Evolutionary conservation across 2,888 invertebrate genomes (phyloP).

Genomic region (Choristoneura rosaceana): DNA sequence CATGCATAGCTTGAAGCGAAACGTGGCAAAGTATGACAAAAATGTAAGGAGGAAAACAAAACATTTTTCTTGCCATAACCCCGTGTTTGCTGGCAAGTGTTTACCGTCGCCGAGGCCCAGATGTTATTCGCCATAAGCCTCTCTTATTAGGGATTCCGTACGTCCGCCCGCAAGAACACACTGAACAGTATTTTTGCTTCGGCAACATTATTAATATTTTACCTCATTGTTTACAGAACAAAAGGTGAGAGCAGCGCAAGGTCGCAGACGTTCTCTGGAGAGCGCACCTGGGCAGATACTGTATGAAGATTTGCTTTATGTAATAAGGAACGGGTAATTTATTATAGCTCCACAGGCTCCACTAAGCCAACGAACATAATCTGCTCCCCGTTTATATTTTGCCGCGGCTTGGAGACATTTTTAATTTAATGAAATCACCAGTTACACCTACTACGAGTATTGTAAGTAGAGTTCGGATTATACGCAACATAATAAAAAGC

Average conservation of each 20-base stretch:
- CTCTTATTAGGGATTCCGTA: slow-evolving; percentile 82
- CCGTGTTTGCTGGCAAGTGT: slow-evolving; percentile 80
- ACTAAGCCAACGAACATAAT: background rate
- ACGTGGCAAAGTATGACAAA: slow-evolving; percentile 65
- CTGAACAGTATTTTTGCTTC: slow-evolving; percentile 71
- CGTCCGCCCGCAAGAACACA: slow-evolving; percentile 68
- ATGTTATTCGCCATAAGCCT: slow-evolving; percentile 82
- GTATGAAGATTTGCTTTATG: slow-evolving; percentile 11
- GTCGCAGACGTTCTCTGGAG: slow-evolving; percentile 22
- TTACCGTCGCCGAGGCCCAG: slow-evolving; percentile 79
- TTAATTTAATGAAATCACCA: background rate
- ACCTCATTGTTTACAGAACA: slow-evolving; percentile 46
- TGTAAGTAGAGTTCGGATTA: too few species aligned
- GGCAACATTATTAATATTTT: slow-evolving; percentile 74
- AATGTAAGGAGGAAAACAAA: slow-evolving; percentile 70
- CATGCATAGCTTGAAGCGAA: slow-evolving; percentile 18
- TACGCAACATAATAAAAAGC: too few species aligned
- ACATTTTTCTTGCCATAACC: slow-evolving; percentile 78
- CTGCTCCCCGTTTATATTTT: background rate
- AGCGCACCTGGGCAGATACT: slow-evolving; percentile 16
- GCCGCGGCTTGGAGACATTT: background rate
- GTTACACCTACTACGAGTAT: too few species aligned
- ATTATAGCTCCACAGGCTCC: background rate
- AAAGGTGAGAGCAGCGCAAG: slow-evolving; percentile 38
- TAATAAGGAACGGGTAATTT: slow-evolving; percentile 4